Percentiles rank a stretch among this genome's conserved stretches.
phyloP scores from a whole-genome alignment of 2,113 vertebrate species.

The Catharus bicknelli region DNA sequence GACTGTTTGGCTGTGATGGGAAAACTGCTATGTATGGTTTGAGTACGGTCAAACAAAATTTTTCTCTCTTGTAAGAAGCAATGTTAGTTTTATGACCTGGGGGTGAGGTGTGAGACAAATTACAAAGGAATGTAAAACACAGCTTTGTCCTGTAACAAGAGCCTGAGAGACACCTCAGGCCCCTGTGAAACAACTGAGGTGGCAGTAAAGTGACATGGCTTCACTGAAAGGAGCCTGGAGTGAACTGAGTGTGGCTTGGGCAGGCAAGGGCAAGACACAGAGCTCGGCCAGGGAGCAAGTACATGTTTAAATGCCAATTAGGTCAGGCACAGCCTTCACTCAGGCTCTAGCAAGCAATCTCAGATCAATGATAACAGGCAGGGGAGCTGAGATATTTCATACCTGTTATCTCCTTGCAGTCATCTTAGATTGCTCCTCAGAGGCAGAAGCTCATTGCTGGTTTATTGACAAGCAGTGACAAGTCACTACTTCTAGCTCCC shows the following conservation, averaged over 20 bases:
- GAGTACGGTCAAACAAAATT: neutral
- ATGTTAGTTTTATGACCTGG: neutral
- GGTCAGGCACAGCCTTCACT: neutral
- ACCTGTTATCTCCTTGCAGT: neutral
- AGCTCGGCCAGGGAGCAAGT: neutral
- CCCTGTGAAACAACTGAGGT: neutral
- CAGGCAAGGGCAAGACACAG: neutral
- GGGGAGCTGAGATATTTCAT: neutral
- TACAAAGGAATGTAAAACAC: neutral
- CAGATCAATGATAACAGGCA: neutral
- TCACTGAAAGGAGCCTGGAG: neutral
- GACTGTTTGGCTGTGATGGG: fast-evolving
- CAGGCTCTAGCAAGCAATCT: neutral
- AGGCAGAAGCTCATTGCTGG: neutral
- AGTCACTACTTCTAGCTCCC: neutral
- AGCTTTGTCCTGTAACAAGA: neutral
- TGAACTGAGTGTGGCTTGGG: neutral
- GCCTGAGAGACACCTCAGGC: neutral
- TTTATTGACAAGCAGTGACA: slow-evolving; percentile 5
- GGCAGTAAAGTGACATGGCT: neutral
- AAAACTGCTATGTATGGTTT: neutral
- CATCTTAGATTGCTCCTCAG: neutral
- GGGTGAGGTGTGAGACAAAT: neutral
- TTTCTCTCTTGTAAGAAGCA: neutral
- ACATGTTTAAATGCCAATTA: neutral